Conservation (phyloP, 2,113 vertebrate genomes). For the Nyctibius bracteatus region DNA sequence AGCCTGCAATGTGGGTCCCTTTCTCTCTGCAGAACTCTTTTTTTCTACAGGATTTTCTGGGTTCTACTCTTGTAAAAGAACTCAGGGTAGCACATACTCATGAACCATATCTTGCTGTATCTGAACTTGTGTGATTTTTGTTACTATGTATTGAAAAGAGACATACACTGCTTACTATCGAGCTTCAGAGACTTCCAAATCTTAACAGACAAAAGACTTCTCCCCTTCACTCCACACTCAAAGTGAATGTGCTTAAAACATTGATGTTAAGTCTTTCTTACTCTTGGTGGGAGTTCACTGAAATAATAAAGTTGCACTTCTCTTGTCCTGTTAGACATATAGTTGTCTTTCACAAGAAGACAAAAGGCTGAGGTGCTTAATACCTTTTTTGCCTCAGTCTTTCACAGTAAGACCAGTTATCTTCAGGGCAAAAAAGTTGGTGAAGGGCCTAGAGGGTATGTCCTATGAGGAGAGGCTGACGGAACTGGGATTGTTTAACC, state of each 20-base stretch:
- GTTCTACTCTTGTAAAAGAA: not conserved
- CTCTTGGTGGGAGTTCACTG: not conserved
- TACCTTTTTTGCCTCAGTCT: no score
- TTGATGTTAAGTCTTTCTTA: not conserved
- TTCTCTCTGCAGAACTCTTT: not conserved
- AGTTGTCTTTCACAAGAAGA: not conserved
- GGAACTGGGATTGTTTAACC: no score
- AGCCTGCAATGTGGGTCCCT: rapidly evolving
- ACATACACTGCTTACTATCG: rapidly evolving
- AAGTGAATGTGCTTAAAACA: not conserved
- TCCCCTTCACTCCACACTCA: not conserved
- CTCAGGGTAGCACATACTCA: not conserved
- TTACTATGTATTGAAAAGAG: not conserved
- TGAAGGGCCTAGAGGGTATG: no score
- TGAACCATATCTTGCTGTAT: not conserved
- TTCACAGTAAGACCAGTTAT: no score
- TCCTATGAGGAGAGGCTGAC: no score
- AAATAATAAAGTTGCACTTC: not conserved
- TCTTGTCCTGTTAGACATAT: not conserved
- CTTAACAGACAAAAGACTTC: not conserved
- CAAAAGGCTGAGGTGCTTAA: no score
- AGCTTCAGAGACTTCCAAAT: not conserved
- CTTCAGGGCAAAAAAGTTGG: no score
- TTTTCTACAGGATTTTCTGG: not conserved
- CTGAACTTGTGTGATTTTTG: not conserved